phyloP scores from a whole-genome alignment of 2,113 vertebrate genomes.

The Bothrops jararaca region DNA sequence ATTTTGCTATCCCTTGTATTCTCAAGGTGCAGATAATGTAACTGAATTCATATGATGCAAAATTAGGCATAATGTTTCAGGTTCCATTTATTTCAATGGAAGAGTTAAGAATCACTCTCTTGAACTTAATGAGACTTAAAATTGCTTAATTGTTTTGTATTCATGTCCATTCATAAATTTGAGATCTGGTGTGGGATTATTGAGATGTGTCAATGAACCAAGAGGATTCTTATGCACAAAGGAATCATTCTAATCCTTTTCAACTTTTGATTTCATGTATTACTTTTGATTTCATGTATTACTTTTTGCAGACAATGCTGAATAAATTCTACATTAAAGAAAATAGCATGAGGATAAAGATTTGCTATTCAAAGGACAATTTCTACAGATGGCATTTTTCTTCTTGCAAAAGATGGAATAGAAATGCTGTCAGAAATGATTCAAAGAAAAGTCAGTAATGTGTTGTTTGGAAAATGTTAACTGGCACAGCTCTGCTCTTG shows the following conservation, averaged over 20 bases:
- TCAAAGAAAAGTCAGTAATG: background rate
- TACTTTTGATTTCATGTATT: background rate
- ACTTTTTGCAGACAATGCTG: background rate
- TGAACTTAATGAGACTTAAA: background rate
- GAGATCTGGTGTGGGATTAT: background rate
- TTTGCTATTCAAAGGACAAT: background rate
- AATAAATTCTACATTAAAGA: background rate
- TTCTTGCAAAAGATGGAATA: background rate
- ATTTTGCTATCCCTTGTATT: background rate
- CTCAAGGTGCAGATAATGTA: background rate
- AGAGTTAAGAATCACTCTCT: background rate
- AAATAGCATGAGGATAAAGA: background rate
- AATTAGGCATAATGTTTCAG: background rate
- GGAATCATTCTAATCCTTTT: background rate
- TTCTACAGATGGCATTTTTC: slow-evolving; percentile 12
- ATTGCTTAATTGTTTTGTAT: background rate
- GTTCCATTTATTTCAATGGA: background rate
- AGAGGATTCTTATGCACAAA: background rate
- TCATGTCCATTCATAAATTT: background rate
- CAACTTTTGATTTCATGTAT: background rate
- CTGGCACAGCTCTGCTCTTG: background rate
- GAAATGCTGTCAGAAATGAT: background rate
- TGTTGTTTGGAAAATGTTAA: background rate
- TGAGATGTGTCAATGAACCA: background rate
- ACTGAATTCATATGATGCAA: background rate